These are phyloP conservation scores for Xanthia togata DNA, from an alignment of 2,888 invertebrate species.

Conservation along the genomic window DNA sequence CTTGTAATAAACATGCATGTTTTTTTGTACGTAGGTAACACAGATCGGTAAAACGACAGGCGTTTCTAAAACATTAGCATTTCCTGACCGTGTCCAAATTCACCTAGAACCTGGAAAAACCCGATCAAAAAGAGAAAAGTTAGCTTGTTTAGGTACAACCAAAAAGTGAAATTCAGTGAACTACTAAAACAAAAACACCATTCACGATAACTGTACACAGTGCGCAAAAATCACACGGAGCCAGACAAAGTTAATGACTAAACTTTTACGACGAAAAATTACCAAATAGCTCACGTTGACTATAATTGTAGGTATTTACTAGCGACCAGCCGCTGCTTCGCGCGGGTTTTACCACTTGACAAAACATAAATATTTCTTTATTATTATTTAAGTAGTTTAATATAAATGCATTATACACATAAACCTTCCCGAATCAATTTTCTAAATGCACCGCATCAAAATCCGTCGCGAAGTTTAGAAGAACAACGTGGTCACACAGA, in stretches of 20 bases:
- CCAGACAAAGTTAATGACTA: constrained; percentile 44
- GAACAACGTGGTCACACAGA: background rate
- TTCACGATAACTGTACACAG: constrained; percentile 52
- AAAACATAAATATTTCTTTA: background rate
- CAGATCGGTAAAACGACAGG: background rate
- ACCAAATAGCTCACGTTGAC: background rate
- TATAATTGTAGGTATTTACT: constrained; percentile 30
- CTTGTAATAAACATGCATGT: background rate
- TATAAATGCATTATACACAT: background rate
- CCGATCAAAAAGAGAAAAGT: constrained; percentile 33
- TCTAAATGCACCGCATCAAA: background rate
- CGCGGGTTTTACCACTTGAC: background rate
- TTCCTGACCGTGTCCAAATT: background rate
- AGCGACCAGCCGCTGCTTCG: background rate
- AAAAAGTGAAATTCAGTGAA: constrained; percentile 48
- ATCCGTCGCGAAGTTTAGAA: background rate
- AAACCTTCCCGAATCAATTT: background rate
- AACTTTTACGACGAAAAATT: constrained; percentile 41
- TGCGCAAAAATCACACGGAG: constrained; percentile 33
- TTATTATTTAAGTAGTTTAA: background rate
- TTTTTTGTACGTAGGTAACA: background rate
- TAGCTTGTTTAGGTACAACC: background rate
- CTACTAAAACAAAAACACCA: constrained; percentile 49
- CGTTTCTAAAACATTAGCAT: background rate
- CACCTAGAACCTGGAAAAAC: constrained; percentile 9